A percentile compares a stretch with the other conserved stretches of the same genome.
phyloP scores from a whole-genome alignment of 2,113 vertebrate species.

The Tychaedon coryphoeus region DNA sequence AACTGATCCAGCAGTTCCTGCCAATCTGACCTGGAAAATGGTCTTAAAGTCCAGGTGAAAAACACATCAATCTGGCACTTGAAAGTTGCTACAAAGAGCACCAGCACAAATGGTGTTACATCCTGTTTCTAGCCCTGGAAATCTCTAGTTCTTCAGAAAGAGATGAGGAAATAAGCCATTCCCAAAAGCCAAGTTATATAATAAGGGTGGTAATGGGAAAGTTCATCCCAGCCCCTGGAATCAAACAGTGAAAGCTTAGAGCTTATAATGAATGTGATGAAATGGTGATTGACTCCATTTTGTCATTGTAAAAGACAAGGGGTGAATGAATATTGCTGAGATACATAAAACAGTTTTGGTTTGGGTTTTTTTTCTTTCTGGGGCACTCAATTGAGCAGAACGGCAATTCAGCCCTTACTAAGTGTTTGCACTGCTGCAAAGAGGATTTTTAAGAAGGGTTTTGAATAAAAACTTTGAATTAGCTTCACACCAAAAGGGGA shows the following conservation, averaged over 20 bases:
- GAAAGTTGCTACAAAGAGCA: conserved; percentile 9
- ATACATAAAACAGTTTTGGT: not conserved
- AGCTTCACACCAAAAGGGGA: not conserved
- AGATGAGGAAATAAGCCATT: not conserved
- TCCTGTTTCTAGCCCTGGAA: conserved; percentile 18
- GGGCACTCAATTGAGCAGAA: not conserved
- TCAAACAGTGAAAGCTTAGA: not conserved
- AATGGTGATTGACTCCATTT: not conserved
- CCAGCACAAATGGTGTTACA: not conserved
- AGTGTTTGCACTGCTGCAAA: not conserved
- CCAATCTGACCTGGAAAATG: not conserved
- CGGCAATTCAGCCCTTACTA: not conserved
- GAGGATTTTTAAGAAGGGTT: not conserved
- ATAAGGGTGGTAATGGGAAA: not conserved
- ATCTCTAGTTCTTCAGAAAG: not conserved
- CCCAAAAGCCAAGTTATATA: not conserved
- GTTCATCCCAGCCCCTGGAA: not conserved
- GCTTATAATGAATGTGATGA: not conserved
- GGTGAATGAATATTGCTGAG: not conserved
- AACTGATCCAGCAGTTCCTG: not conserved
- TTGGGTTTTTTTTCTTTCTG: not conserved
- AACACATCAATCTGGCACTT: conserved; percentile 8
- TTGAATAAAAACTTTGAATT: not conserved
- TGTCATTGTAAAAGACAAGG: not conserved
- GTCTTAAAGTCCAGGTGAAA: conserved; percentile 9